Evolutionary conservation across 2,888 invertebrate genomes (phyloP), one percentile per base, ranked within the genome.

Genomic region (Lasioglossum marginatum): DNA sequence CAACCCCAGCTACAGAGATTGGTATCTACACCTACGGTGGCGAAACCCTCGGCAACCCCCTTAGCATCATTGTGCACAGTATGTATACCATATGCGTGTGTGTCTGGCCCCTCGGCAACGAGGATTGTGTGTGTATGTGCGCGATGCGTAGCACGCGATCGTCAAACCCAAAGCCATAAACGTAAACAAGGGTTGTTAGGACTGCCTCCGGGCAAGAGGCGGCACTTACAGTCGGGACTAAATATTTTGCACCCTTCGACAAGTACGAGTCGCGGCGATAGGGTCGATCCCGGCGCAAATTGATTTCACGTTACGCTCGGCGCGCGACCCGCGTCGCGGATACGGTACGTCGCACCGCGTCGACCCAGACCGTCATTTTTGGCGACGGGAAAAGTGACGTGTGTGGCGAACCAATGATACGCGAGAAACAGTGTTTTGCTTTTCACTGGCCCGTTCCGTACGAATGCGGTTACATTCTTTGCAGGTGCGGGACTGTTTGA

Each of bases 151-250:
- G 80, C 93, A 93, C 93, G 93, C 92, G 93, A 93, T 94, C 94
- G 92, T 94, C 94, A 93, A 94, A 93, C 92, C 93, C 91, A 90
- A 92, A 93, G 93, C 93, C 91, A 93, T 94, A 94, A 94, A 94
- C 93, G 93, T 94, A 94, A 94, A 94, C 94, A 94, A 94, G 94
- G 94, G 93, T 93, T 93, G 93, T 94, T 94, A 92, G 92, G 88
- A 85, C 93, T 92, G 92, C 92, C 93, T 91, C 90, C 89, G 89
- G 91, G 89, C 87, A 83, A 90, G 87, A 87, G 88, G 87, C 86
- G 91, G 91, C 93, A 93, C 94, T 93, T 92, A 92, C 92, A 92
- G 93, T 94, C 93, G 92, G 91, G 91, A 89, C 92, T 92, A 92
- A 93, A 93, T 93, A 94, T 94, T 94, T 94, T 93, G 92, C 93